A percentile compares a stretch with the other conserved stretches of the same genome.
Conservation (phyloP, 2,113 vertebrate species). For the Indicator maculatus region DNA sequence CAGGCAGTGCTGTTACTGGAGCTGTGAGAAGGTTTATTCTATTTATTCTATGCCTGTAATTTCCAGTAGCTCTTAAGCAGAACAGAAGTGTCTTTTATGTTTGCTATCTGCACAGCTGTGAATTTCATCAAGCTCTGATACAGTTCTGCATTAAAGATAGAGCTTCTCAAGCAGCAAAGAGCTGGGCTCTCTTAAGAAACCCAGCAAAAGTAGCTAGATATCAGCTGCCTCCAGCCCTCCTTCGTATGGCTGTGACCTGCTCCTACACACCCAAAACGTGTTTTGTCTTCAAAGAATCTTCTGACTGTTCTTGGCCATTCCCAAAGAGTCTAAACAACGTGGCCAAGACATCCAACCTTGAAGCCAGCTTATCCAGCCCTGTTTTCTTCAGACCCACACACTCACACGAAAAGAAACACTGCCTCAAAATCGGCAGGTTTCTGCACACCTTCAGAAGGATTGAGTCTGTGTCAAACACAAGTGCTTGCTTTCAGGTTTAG, state of each 20-base stretch:
- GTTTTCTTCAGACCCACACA: neutral
- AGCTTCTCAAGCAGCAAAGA: neutral
- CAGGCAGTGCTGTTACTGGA: neutral
- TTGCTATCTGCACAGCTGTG: neutral
- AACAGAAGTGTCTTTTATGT: neutral
- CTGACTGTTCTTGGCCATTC: neutral
- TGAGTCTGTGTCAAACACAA: neutral
- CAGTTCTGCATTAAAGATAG: neutral
- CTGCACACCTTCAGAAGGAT: slow-evolving; percentile 9
- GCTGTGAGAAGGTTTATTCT: neutral
- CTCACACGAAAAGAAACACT: neutral
- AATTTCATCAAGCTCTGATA: neutral
- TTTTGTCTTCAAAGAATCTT: neutral
- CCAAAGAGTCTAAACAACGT: neutral
- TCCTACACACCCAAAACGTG: neutral
- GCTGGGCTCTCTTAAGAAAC: neutral
- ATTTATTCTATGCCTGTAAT: neutral
- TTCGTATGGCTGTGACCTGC: neutral
- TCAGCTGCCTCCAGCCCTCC: neutral
- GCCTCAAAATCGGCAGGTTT: slow-evolving; percentile 21
- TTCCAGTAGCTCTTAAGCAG: neutral
- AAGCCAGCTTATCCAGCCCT: neutral
- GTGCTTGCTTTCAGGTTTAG: slow-evolving; percentile 12
- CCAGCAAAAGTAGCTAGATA: neutral
- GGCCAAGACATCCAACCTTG: neutral